A percentile compares a stretch with the other conserved stretches of the same genome.
phyloP scores from a whole-genome alignment of 2,797 vertebrate species.

The Ceyx erithaca region DNA sequence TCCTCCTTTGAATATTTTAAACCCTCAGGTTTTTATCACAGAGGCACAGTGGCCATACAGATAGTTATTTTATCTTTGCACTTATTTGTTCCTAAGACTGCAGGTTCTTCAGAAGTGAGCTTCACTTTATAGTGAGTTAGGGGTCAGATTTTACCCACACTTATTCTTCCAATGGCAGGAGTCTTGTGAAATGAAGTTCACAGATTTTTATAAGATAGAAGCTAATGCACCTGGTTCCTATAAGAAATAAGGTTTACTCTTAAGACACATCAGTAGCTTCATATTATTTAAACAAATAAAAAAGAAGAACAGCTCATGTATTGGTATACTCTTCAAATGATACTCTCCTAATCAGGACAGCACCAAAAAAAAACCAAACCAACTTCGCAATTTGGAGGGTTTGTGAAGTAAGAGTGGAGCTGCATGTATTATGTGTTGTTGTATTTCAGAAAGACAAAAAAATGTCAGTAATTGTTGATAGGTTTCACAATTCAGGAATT shows the following conservation, averaged over 20 bases:
- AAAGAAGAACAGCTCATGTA: neutral
- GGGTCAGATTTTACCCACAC: neutral
- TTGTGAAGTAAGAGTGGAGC: neutral
- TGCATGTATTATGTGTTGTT: neutral
- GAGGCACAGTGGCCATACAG: neutral
- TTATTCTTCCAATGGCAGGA: neutral
- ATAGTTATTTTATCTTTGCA: neutral
- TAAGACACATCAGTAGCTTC: neutral
- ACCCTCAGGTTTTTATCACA: neutral
- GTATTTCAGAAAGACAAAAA: neutral
- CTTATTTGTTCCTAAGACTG: neutral
- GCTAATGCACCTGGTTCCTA: neutral
- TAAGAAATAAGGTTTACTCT: neutral
- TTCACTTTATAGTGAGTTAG: neutral
- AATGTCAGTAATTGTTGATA: neutral
- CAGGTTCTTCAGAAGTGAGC: neutral
- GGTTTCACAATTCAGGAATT: neutral
- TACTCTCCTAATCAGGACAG: neutral
- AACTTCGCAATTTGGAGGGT: neutral
- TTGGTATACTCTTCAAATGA: neutral
- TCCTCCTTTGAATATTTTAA: neutral
- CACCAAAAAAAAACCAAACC: neutral
- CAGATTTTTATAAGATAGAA: constrained; percentile 8
- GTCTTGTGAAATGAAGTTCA: neutral
- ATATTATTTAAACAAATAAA: constrained; percentile 17